Evolutionary conservation across 1,140 invertebrate species (phyloP).

Genomic region (Oedothorax gibbosus): DNA sequence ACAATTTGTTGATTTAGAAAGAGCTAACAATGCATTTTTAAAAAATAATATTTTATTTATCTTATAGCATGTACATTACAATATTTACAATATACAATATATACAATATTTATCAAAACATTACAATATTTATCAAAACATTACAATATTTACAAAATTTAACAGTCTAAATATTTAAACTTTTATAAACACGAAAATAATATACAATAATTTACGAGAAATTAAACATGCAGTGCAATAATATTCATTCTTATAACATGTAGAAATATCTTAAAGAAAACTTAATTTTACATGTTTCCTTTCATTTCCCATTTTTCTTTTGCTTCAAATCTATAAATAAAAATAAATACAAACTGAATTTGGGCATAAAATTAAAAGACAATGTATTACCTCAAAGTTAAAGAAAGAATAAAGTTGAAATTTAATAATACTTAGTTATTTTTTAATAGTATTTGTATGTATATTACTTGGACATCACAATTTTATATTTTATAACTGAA

Average conservation of each 20-base stretch:
- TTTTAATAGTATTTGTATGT: no score
- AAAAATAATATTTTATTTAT: no score
- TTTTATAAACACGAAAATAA: background rate
- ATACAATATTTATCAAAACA: no score
- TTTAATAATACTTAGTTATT: no score
- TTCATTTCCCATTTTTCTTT: constrained; percentile 59
- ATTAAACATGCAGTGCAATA: background rate
- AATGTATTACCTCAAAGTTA: background rate
- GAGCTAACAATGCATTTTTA: no score
- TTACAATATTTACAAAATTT: background rate
- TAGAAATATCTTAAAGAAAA: background rate
- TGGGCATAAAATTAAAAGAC: background rate
- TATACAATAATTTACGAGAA: background rate
- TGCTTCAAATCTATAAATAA: constrained; percentile 52
- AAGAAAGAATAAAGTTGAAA: background rate
- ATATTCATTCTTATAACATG: background rate
- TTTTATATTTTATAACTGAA: no score
- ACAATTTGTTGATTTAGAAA: no score
- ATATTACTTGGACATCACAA: no score
- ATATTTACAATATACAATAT: no score
- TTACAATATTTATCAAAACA: background rate
- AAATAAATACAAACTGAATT: background rate
- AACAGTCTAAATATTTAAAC: background rate
- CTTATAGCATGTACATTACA: background rate
- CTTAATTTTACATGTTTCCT: constrained; percentile 47